Conservation (phyloP, 2,113 vertebrate species). For the Lethenteron reissneri region DNA sequence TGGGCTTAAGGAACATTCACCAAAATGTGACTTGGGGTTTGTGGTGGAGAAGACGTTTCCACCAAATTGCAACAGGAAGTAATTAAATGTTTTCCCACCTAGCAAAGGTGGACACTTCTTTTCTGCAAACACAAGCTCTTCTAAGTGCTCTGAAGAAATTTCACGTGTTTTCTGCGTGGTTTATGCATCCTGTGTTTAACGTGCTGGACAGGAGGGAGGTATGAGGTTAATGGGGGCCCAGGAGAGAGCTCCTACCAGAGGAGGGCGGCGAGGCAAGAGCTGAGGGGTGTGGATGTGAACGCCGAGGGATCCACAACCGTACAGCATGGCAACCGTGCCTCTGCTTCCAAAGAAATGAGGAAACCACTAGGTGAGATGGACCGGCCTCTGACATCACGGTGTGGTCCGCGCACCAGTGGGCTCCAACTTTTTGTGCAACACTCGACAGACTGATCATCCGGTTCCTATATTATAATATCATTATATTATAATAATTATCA, state of each 20-base stretch:
- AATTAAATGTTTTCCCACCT: constrained; percentile 11
- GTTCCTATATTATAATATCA: background rate
- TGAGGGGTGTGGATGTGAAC: constrained; percentile 98
- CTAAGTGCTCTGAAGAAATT: background rate
- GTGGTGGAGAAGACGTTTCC: background rate
- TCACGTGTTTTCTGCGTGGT: background rate
- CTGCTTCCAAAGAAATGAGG: constrained; percentile 99
- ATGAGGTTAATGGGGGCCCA: constrained; percentile 74
- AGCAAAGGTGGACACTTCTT: background rate
- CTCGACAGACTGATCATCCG: background rate
- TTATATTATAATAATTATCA: background rate
- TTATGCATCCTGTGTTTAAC: background rate
- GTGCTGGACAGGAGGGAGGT: constrained; percentile 38
- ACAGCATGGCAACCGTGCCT: constrained; percentile 98
- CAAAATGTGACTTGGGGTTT: too few relatives aligned
- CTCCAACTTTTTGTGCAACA: background rate
- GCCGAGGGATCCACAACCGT: constrained; percentile 65
- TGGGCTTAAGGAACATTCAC: too few relatives aligned
- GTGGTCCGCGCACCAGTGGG: background rate
- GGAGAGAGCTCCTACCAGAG: constrained; percentile 96
- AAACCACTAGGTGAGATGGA: constrained; percentile 81
- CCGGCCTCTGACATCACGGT: background rate
- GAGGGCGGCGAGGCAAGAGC: constrained; percentile 99
- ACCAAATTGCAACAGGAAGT: background rate
- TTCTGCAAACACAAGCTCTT: background rate